These are phyloP conservation scores for Tupaia chinensis DNA, from an alignment of 2,113 vertebrate species.

Conservation along the genomic window DNA sequence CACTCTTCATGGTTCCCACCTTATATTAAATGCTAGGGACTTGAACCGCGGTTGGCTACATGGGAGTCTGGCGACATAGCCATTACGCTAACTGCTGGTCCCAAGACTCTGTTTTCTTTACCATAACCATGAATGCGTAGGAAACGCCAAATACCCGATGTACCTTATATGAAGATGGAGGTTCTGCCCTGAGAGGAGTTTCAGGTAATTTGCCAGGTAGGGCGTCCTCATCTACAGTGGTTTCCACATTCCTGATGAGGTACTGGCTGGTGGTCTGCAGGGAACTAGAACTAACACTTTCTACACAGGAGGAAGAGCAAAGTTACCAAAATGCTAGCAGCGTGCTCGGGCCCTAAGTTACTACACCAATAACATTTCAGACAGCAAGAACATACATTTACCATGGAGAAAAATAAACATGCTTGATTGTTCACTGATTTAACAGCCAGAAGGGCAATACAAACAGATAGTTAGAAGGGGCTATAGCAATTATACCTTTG, in stretches of 20 bases:
- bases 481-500: not conserved
- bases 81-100: too few species aligned
- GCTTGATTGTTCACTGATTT: not conserved
- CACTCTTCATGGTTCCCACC: not conserved
- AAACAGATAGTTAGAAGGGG: not conserved
- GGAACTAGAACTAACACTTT: conserved; percentile 89
- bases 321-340: not conserved
- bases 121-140: not conserved
- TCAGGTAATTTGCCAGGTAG: conserved; percentile 96
- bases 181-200: conserved; percentile 92
- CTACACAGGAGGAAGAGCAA: conserved; percentile 76
- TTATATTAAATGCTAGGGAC: not conserved
- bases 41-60: too few species aligned
- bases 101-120: not conserved
- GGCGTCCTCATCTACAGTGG: conserved; percentile 93
- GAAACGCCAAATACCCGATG: conserved; percentile 10
- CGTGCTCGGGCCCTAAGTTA: not conserved
- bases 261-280: conserved; percentile 96
- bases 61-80: too few species aligned
- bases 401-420: not conserved
- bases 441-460: not conserved
- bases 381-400: not conserved
- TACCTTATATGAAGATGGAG: conserved; percentile 95
- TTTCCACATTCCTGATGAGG: conserved; percentile 91
- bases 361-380: too few species aligned